phyloP scores from a whole-genome alignment of 2,113 vertebrate species.

The Stomatorhinus ivindoensis region DNA sequence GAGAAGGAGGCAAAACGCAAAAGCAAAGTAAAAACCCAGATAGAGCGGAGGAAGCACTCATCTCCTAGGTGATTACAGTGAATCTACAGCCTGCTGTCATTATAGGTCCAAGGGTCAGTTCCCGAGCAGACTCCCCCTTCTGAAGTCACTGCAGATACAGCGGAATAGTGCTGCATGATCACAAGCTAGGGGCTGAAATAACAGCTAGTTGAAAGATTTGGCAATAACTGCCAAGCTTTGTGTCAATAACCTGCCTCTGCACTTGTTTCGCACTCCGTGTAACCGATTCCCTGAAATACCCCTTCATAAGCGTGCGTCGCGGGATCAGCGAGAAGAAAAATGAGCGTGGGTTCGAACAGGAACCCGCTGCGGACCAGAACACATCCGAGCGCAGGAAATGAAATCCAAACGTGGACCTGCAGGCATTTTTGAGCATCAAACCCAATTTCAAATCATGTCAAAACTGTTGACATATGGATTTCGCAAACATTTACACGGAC shows the following conservation, averaged over 20 bases:
- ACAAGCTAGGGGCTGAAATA: neutral
- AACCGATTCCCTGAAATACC: neutral
- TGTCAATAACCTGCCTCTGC: neutral
- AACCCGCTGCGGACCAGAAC: neutral
- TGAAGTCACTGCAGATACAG: neutral
- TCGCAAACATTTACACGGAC: slow-evolving; percentile 55
- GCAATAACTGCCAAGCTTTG: neutral
- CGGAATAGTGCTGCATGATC: neutral
- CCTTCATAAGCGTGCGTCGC: neutral
- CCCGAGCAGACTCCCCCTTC: neutral
- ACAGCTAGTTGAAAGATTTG: neutral
- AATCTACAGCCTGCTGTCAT: neutral
- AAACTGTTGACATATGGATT: slow-evolving; percentile 41
- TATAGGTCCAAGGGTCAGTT: neutral
- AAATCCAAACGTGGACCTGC: slow-evolving; percentile 3
- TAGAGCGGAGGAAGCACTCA: neutral
- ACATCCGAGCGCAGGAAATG: slow-evolving; percentile 3
- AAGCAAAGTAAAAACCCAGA: neutral
- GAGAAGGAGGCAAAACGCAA: neutral
- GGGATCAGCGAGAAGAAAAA: neutral
- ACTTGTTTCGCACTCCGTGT: neutral
- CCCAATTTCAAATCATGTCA: slow-evolving; percentile 15
- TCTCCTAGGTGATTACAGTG: neutral
- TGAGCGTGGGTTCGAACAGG: neutral
- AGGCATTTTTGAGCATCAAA: neutral